Conservation (phyloP, 2,888 invertebrate genomes). For the Drosophila parthenogenetica region DNA sequence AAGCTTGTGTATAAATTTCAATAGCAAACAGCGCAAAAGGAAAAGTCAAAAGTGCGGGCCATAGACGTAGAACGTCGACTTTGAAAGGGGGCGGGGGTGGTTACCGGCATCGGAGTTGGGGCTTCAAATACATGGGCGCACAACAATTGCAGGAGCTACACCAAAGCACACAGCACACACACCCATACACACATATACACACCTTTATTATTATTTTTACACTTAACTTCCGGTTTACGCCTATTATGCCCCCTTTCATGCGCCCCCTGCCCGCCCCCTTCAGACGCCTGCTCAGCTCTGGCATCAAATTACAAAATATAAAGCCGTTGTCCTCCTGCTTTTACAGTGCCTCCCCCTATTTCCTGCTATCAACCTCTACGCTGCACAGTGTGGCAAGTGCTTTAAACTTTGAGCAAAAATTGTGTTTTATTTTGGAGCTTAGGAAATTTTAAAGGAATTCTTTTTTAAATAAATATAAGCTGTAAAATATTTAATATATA, state of each 20-base stretch:
- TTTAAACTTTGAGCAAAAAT: too few species aligned
- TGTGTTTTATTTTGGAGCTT: too few species aligned
- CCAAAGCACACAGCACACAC: constrained; percentile 36
- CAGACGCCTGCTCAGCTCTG: constrained; percentile 24
- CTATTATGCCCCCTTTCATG: constrained; percentile 62
- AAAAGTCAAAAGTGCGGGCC: constrained; percentile 62
- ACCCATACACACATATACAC: constrained; percentile 36
- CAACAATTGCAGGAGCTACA: constrained; percentile 45
- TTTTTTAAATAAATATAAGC: too few species aligned
- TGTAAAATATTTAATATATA: too few species aligned
- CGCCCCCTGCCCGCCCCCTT: constrained; percentile 4
- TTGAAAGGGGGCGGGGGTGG: not conserved
- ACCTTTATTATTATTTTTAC: constrained; percentile 82
- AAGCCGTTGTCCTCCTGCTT: constrained; percentile 34
- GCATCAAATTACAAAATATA: constrained; percentile 80
- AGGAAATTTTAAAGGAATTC: too few species aligned
- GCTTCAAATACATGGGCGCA: constrained; percentile 39
- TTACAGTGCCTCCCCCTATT: constrained; percentile 16
- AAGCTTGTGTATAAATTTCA: constrained; percentile 68
- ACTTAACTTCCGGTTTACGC: constrained; percentile 81
- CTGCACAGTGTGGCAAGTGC: not conserved
- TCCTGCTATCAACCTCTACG: constrained; percentile 1
- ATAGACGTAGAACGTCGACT: constrained; percentile 13
- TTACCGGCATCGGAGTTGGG: not conserved
- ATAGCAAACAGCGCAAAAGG: constrained; percentile 59